phyloP scores from a whole-genome alignment of 1,140 invertebrate genomes.

The Penaeus indicus region DNA sequence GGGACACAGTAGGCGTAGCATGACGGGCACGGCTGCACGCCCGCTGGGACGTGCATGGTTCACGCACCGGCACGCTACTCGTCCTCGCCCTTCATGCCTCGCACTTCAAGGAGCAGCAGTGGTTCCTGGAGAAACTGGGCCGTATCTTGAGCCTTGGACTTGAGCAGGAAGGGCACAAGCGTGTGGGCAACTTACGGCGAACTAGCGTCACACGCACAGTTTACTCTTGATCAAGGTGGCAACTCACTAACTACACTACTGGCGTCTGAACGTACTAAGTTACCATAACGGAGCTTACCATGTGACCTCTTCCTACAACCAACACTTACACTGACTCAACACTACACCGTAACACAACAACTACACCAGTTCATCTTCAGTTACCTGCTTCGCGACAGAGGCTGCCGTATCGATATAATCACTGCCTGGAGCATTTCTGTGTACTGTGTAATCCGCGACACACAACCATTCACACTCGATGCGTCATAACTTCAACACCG shows the following conservation, averaged over 20 bases:
- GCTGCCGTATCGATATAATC: background rate
- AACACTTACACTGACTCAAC: background rate
- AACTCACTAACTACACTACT: conserved; percentile 38
- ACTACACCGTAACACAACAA: background rate
- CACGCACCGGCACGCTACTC: conserved; percentile 1
- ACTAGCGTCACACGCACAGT: background rate
- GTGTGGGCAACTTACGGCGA: background rate
- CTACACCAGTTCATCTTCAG: background rate
- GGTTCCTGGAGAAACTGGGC: too few species aligned
- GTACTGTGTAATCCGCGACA: too few species aligned
- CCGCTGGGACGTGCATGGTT: conserved; percentile 54
- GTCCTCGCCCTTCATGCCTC: background rate
- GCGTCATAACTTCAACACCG: too few species aligned
- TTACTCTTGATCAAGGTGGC: conserved; percentile 1
- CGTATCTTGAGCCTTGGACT: too few species aligned
- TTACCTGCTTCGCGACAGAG: background rate
- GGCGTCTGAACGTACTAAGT: conserved; percentile 36
- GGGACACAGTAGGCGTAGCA: conserved; percentile 55
- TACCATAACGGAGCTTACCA: conserved; percentile 39
- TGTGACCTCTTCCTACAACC: background rate
- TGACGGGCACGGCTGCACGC: conserved; percentile 52
- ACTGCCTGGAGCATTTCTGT: too few species aligned
- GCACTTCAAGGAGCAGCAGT: background rate
- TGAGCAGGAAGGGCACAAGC: too few species aligned
- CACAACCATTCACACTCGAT: too few species aligned